A percentile compares a stretch with the other conserved stretches of the same genome.
These are phyloP conservation scores for Harpegnathos saltator DNA, from an alignment of 1,140 invertebrate species.

Conservation along the genomic window DNA sequence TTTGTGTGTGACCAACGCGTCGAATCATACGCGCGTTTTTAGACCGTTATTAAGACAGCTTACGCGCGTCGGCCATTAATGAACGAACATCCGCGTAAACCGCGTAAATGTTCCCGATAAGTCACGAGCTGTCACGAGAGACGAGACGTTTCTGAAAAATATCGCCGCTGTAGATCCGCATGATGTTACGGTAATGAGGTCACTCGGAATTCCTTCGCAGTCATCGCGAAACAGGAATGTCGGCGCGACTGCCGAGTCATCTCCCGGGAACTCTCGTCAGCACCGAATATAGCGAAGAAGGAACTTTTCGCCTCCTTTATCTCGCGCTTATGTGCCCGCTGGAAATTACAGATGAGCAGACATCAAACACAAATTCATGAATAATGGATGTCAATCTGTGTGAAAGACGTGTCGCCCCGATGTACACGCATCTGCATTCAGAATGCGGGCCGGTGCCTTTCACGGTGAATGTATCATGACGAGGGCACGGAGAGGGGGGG, in stretches of 20 bases:
- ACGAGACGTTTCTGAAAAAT: conserved; percentile 6
- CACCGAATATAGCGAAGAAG: background rate
- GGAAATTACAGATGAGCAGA: conserved; percentile 30
- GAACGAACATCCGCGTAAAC: background rate
- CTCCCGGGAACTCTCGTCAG: background rate
- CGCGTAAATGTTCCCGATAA: background rate
- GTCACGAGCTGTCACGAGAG: background rate
- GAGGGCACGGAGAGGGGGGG: too few species aligned
- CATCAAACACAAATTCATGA: conserved; percentile 54
- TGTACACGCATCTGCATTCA: background rate
- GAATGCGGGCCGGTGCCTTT: conserved; percentile 23
- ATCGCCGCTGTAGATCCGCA: background rate
- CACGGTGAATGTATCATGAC: conserved; percentile 6
- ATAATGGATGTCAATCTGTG: conserved; percentile 27
- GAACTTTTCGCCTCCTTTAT: background rate
- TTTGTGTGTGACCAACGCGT: background rate
- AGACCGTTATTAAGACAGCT: background rate
- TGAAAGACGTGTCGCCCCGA: background rate
- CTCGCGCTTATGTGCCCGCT: conserved; percentile 4
- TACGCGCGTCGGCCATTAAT: background rate
- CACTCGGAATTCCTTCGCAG: background rate
- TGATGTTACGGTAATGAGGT: conserved; percentile 9
- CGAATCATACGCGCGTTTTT: background rate
- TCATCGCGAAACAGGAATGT: too few species aligned
- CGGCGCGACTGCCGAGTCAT: background rate